phyloP scores from a whole-genome alignment of 2,797 vertebrate genomes.

The Picus viridis region DNA sequence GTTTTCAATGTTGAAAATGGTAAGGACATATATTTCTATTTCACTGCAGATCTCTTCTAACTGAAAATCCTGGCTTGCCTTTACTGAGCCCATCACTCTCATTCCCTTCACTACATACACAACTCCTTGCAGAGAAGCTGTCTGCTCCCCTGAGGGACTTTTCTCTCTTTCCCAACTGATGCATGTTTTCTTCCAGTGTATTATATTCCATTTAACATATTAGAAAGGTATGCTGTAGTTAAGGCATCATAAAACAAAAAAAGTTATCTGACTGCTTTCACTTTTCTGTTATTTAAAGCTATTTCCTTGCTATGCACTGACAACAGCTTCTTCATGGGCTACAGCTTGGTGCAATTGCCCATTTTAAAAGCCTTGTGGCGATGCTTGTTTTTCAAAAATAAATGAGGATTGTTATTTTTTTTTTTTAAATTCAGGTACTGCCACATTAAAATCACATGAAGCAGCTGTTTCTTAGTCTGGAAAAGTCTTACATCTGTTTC shows the following conservation, averaged over 20 bases:
- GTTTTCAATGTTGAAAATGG: background rate
- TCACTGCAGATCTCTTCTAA: background rate
- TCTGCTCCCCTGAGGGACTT: background rate
- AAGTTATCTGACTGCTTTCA: background rate
- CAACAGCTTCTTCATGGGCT: background rate
- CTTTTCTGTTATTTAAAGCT: background rate
- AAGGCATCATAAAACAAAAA: background rate
- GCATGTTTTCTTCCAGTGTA: background rate
- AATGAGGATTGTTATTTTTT: background rate
- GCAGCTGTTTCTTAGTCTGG: background rate
- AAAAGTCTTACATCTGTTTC: background rate
- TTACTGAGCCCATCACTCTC: background rate
- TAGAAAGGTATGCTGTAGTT: background rate
- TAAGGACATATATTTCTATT: background rate
- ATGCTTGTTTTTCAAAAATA: background rate
- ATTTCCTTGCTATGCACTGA: background rate
- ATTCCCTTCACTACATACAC: background rate
- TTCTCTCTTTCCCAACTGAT: background rate
- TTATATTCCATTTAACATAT: background rate
- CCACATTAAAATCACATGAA: background rate
- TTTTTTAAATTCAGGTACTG: background rate
- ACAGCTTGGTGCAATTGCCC: rapidly evolving
- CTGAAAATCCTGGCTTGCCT: background rate
- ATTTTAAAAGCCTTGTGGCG: background rate
- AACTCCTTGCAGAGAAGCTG: background rate